phyloP scores from a whole-genome alignment of 2,888 invertebrate species.

The Caenorhabditis sp. region DNA sequence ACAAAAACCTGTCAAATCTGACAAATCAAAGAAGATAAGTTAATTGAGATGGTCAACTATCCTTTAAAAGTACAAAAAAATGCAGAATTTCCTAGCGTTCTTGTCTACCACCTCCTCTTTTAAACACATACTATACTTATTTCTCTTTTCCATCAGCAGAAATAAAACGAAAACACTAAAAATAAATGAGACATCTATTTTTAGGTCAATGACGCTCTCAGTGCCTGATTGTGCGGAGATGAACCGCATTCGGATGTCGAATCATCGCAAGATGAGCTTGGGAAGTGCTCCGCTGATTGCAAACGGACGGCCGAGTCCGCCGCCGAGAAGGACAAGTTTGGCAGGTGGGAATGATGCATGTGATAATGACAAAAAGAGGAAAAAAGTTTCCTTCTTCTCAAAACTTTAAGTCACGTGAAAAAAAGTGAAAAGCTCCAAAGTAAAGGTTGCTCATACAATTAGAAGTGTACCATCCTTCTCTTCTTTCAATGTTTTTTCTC shows the following conservation, averaged over 20 bases:
- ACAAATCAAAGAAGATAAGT: too few species aligned
- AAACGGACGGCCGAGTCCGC: conserved; percentile 68
- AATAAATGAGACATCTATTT: conserved; percentile 21
- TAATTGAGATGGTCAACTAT: too few species aligned
- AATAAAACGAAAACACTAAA: conserved; percentile 11
- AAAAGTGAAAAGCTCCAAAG: too few species aligned
- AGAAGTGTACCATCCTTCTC: too few species aligned
- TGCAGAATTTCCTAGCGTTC: background rate
- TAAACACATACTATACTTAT: too few species aligned
- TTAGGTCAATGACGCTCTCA: conserved; percentile 71
- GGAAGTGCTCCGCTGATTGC: conserved; percentile 68
- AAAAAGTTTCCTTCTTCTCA: conserved; percentile 6
- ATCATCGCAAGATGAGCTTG: conserved; percentile 69
- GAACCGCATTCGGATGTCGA: conserved; percentile 64
- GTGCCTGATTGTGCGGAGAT: conserved; percentile 70
- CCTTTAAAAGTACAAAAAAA: too few species aligned
- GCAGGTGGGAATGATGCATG: conserved; percentile 54
- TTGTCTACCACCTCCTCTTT: too few species aligned
- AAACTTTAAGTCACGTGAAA: too few species aligned
- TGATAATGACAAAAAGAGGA: conserved; percentile 1
- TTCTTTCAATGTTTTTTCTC: too few species aligned
- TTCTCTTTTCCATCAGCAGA: background rate
- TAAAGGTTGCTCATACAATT: too few species aligned
- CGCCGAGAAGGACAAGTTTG: conserved; percentile 68
- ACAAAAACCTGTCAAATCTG: background rate